Base-by-base conservation (phyloP, 1,140 invertebrate species). In the Drosophila virilis region DNA sequence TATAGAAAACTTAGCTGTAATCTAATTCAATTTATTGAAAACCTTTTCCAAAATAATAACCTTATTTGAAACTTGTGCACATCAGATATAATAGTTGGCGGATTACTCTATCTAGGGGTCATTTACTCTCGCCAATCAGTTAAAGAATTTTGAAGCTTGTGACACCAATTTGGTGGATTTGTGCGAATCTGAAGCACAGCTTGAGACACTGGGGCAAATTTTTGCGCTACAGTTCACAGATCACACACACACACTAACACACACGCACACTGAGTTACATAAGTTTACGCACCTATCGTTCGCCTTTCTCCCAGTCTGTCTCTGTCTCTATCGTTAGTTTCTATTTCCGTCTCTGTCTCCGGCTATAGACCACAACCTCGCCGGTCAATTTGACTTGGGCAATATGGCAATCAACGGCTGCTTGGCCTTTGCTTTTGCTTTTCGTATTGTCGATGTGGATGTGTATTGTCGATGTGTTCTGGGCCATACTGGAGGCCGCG, bases 371-470 rank as follows among this genome's bases (percentile, higher is more conserved):
- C 58, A 58, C 71, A 65, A 60, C 69, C 55, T 58, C 55, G 68
- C 59, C 70, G 77, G 55, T 74, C 76, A 80, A 79, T 79, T 79
- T 74, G 76, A 74, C 67, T 80, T 80, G 59, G 66, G 68, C 78
- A 80, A 80, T 78, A 78, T 80, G 78, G 77, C 76, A 72, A 78
- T 77, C 77, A 75, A 54, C 66, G 54, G 59, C 77, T 69, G 65
- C 60, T 79, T 80, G 77, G 78, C 77, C 74, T 67, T 78, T 74
- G 66, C 66, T 58, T 71, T 59, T 54, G 46, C 35, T 51, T 40
- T 67, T 64, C 33, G 50, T 42, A 51, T 67, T 72, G 43, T 66
- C 52, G 59, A 64, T 66, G 50, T 52, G 40, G 58, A 60, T 42
- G 57, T 55, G 43, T 57, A 45, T 68, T 51, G 61, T 64, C 54